These are phyloP conservation scores for Papilio demoleus DNA, from an alignment of 2,888 invertebrate genomes.

Conservation along the genomic window DNA sequence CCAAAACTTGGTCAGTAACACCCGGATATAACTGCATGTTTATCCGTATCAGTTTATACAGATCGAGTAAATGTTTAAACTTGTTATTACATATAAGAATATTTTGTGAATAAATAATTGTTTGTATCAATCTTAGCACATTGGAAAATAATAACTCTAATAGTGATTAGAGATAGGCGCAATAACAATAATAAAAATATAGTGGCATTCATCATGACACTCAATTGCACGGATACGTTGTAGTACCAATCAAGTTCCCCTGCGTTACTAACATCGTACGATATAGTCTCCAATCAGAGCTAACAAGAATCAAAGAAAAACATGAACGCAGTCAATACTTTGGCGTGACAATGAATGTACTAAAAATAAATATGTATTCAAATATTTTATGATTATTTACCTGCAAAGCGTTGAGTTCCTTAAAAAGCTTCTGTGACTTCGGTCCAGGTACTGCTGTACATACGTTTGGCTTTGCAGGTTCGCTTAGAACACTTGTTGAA, in stretches of 20 bases:
- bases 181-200: background rate
- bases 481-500: conserved; percentile 57
- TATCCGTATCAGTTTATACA: no score
- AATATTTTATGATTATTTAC: no score
- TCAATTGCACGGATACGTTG: conserved; percentile 13
- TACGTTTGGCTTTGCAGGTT: conserved; percentile 86
- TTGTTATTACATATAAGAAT: no score
- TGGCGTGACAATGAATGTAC: no score
- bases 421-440: conserved; percentile 84
- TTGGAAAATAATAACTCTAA: no score
- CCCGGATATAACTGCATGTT: no score
- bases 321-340: background rate
- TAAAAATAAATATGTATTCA: no score
- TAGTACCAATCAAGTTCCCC: conserved; percentile 20
- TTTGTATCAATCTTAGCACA: no score
- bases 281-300: background rate
- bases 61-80: no score
- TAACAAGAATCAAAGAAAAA: background rate
- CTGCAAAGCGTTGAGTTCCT: conserved; percentile 86
- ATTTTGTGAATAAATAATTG: background rate
- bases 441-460: conserved; percentile 89
- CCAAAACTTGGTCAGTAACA: no score
- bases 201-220: conserved; percentile 6
- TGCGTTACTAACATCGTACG: background rate
- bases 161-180: background rate